Base-by-base conservation (phyloP, 1,140 invertebrate genomes). In the Oncopodura yosiiana region DNA sequence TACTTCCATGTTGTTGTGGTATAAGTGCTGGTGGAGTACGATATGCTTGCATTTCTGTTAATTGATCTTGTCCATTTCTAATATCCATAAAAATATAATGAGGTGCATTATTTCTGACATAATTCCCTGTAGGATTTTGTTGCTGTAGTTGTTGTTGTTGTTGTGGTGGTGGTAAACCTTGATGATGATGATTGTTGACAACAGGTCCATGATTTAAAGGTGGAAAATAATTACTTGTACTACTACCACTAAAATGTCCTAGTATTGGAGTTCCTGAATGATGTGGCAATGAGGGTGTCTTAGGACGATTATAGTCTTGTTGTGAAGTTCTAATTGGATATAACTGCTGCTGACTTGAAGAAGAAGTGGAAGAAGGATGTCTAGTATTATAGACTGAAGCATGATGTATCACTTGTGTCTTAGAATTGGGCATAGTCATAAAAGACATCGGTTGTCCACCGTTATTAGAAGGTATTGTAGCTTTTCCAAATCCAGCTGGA, bases 341-440 rank as follows among this genome's bases (percentile, higher is more conserved):
- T 21, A 29, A 30, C 41, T 44, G 42, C 4, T 56, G 44, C n/a
- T 32, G 46, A 41, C 23, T 48, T 6, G n/a, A 37, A 34, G 21
- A 16, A 24, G 16, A 3, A 16, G 34, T 36, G 18, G 50, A 39
- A 23, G 41, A 43, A 16, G 38, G 45, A 27, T 56, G 53, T 26
- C 36, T 23, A 16, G 9, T 18, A 19, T 41, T n/a, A n/a, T n/a
- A n/a, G n/a, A n/a, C 34, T 38, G 21, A 5, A 16, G 37, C 21
- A 41, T 60, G 58, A 49, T 60, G 58, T 18, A 60, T 60, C 42
- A 60, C 49, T 42, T 60, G 53, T 24, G 58, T 49, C 30, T 56
- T 50, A 14, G 24, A 21, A 32, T 56, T 49, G 24, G 53, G 58
- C 58, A 60, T 60, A 14, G 53, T 53, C 49, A 60, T 60, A 52